Evolutionary conservation across 2,888 invertebrate genomes (phyloP).

Genomic region (Pantelozetes paolii): DNA sequence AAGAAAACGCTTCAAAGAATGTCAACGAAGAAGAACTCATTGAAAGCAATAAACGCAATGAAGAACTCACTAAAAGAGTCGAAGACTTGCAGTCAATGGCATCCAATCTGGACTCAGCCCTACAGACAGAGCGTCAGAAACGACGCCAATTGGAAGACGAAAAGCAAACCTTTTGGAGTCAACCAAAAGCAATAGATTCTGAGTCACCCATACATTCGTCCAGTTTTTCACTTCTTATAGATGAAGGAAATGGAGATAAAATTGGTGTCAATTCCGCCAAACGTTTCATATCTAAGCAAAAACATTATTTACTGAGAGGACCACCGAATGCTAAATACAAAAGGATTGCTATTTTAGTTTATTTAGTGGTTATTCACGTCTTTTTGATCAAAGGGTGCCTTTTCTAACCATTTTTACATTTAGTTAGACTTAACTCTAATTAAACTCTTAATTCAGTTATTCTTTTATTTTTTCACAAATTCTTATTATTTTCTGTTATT

Average conservation of each 20-base stretch:
- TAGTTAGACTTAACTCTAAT: too few relatives aligned
- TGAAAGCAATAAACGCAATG: constrained; percentile 18
- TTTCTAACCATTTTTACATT: too few relatives aligned
- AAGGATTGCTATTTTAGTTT: neutral
- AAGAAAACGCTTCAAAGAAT: constrained; percentile 31
- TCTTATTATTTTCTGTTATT: too few relatives aligned
- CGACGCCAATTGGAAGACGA: constrained; percentile 34
- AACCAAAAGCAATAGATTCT: neutral
- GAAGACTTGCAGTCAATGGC: constrained; percentile 28
- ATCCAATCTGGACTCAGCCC: constrained; percentile 22
- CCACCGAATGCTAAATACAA: constrained; percentile 19
- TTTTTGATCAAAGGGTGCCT: constrained; percentile 17
- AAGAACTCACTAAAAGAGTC: neutral
- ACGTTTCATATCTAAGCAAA: neutral
- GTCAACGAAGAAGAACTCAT: constrained; percentile 26
- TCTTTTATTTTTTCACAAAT: too few relatives aligned
- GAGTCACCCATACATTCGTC: neutral
- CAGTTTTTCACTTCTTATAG: constrained; percentile 13
- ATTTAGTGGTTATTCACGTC: constrained; percentile 11
- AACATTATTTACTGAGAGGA: constrained; percentile 9
- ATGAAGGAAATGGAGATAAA: constrained; percentile 1
- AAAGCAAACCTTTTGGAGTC: neutral
- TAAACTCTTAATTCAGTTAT: too few relatives aligned
- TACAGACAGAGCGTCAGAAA: constrained; percentile 33
- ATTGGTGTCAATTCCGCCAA: constrained; percentile 12